Base-by-base conservation (phyloP, 2,888 invertebrate species). In the Standfussiana lucernea region DNA sequence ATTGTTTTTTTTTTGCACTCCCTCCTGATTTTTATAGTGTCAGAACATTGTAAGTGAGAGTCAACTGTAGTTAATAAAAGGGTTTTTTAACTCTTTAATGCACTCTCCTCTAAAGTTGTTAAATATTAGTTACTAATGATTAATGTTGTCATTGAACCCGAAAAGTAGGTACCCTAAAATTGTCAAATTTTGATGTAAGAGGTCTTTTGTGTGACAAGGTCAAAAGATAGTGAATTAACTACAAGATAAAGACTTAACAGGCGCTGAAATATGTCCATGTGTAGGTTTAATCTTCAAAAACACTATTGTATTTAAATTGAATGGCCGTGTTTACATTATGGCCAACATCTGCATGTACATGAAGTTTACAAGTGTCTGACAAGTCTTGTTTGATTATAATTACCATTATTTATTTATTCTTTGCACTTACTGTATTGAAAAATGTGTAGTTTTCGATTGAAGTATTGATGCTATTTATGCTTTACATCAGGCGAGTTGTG, bases 261-360 rank as follows among this genome's bases (percentile, higher is more conserved):
- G 35, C 24, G 50, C 21, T n/a, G 4, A 11, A 59, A 42, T 56
- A 37, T 67, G n/a, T 40, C 10, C 32, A 53, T 64, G 77, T 78
- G 42, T 80, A 72, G 10, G 37, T 76, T 59, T 62, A 21, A 50
- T 72, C 64, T 72, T 53, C 13, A 28, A 74, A 79, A 85, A 86
- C 77, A 82, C 82, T 82, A 87, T 87, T 87, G 87, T 85, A 80
- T 74, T 82, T 66, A 72, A 82, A 83, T 81, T 83, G 61, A 85
- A 86, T 86, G 67, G 72, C n/a, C 13, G 11, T 78, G 79, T 77
- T 81, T 83, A 72, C 37, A 70, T 73, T 78, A 75, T 7, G 0
- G 65, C 21, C 18, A 73, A 76, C 74, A 78, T 62, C 62, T 76
- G 66, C 64, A 73, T 32, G 40, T 40, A 72, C 70, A 53, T 71